Conservation (phyloP, 2,797 vertebrate genomes). For the Cirrhinus molitorella region DNA sequence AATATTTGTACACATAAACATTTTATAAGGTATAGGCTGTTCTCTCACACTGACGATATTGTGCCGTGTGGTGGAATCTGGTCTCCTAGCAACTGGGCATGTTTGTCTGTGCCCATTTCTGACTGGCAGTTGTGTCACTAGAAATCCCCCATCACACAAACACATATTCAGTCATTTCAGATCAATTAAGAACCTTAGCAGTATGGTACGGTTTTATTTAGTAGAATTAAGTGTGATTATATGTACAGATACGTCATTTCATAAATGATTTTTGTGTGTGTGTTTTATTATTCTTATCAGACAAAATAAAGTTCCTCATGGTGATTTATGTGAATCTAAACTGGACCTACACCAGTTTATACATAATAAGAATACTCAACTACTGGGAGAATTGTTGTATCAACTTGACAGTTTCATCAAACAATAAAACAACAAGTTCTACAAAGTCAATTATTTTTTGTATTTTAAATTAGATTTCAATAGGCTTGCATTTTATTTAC, state of each 20-base stretch:
- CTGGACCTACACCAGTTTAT: no score
- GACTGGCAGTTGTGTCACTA: not conserved
- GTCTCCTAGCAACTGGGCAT: not conserved
- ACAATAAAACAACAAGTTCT: no score
- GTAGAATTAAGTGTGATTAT: not conserved
- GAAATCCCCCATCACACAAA: not conserved
- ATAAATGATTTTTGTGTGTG: not conserved
- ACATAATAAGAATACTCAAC: no score
- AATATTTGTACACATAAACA: not conserved
- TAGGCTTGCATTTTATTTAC: no score
- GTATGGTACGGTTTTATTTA: not conserved
- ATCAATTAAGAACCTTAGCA: not conserved
- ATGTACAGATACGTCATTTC: not conserved
- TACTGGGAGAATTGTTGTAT: no score
- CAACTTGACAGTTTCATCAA: no score
- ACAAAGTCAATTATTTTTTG: no score
- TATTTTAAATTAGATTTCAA: no score
- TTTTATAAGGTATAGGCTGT: conserved; percentile 4
- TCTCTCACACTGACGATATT: conserved; percentile 2
- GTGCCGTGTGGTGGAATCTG: not conserved
- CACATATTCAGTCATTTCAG: not conserved
- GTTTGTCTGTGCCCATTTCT: not conserved
- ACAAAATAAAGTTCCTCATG: no score
- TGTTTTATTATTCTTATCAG: not conserved
- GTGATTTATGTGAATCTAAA: no score